Base-by-base conservation (phyloP, 2,113 vertebrate genomes). In the Anas platyrhynchos region DNA sequence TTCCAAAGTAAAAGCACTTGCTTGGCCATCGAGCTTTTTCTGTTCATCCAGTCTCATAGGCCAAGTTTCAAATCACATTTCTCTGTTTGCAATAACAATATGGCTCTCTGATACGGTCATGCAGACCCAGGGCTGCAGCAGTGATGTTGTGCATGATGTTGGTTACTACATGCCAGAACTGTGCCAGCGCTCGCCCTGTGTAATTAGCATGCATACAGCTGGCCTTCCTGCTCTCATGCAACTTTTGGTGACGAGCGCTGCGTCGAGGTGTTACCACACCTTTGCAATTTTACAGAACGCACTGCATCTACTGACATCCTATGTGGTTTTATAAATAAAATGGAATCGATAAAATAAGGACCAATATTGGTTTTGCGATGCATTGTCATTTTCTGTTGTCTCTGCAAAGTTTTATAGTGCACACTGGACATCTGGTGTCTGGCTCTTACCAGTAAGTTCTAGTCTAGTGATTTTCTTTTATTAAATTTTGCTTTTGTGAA, bases 101-200 rank as follows among this genome's bases (percentile, higher is more conserved):
- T 38, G 50, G 55, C 38, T 79, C 48, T 46, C 36, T 46, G 6
- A 22, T 22, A 6, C 46, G 46, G 61, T 69, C 78, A 16, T n/a
- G 61, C 46, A 48, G 46, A 17, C 54, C 72, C 34, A 0, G 13
- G 66, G 14, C 78, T 73, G 67, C 78, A 73, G 66, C 3, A 44
- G 75, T 17, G 61, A 12, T 62, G 48, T 20, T 38, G 38, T 14
- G 44, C 0, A 1, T 7, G 0, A 52, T 69, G 46, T 6, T 52
- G 72, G 71, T 66, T 56, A 2, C 58, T 67, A 0, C 12, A 1
- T 4, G 3, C 29, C 8, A 12, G 12, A 34, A 5, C 31, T 38
- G 38, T 9, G 11, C 46, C 41, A 17, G 6, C 2, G 44, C 65
- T 77, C 6, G 0, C 29, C 0, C 38, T 25, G 16, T 23, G 58